phyloP scores from a whole-genome alignment of 2,888 invertebrate genomes.

The Odontocolon sp. region DNA sequence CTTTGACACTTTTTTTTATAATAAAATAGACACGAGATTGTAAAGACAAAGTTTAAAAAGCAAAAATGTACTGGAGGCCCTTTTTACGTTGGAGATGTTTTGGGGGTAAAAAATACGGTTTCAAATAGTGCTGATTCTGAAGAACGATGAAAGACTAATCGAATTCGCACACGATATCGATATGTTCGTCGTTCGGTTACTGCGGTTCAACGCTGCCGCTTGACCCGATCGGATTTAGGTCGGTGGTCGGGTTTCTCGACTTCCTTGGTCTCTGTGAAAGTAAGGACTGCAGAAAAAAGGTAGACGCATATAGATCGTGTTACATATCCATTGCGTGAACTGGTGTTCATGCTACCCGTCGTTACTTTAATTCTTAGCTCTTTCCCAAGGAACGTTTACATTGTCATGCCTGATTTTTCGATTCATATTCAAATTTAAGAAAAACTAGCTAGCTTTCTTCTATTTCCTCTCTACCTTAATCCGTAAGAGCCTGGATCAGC shows the following conservation, averaged over 20 bases:
- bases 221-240: conserved; percentile 12
- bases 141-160: not conserved
- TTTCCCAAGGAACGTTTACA: not conserved
- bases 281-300: not conserved
- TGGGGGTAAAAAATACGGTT: too few relatives aligned
- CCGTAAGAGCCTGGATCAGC: too few relatives aligned
- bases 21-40: too few relatives aligned
- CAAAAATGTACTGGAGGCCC: too few relatives aligned
- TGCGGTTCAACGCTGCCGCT: not conserved
- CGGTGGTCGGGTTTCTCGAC: conserved; percentile 34
- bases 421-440: not conserved
- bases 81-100: too few relatives aligned
- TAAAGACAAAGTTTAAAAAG: too few relatives aligned
- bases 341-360: too few relatives aligned
- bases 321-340: conserved; percentile 32
- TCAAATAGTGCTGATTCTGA: not conserved
- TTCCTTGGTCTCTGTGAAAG: conserved; percentile 25
- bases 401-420: not conserved
- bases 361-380: too few relatives aligned
- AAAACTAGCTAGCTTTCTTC: not conserved
- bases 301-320: conserved; percentile 19
- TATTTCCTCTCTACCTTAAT: too few relatives aligned
- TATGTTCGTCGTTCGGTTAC: not conserved
- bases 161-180: conserved; percentile 15
- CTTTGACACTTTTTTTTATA: too few relatives aligned